Conservation (phyloP, 2,888 invertebrate genomes). For the Sthenelais limicola region DNA sequence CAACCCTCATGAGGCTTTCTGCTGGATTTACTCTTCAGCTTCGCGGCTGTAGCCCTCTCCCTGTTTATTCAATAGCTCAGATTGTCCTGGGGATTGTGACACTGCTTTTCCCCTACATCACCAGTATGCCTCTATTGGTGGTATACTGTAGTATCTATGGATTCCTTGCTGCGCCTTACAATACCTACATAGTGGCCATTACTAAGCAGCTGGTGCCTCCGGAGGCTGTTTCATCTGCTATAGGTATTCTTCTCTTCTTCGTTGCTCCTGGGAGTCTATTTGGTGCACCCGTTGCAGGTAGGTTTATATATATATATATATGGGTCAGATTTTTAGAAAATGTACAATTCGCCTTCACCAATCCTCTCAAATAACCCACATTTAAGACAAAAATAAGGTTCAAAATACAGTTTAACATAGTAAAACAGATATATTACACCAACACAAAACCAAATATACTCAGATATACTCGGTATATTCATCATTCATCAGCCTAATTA, state of each 20-base stretch:
- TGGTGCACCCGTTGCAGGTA: conserved; percentile 15
- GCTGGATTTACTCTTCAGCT: neutral
- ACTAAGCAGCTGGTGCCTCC: neutral
- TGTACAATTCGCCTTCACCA: too few species aligned
- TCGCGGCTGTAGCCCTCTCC: neutral
- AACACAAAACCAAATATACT: too few species aligned
- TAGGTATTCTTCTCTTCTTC: conserved; percentile 6
- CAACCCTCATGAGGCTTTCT: neutral
- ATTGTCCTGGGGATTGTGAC: neutral
- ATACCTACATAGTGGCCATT: neutral
- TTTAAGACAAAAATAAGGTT: too few species aligned
- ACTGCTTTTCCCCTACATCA: neutral
- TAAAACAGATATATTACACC: too few species aligned
- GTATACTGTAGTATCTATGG: neutral
- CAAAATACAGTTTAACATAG: too few species aligned
- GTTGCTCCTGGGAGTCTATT: neutral
- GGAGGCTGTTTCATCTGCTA: neutral
- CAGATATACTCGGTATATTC: too few species aligned
- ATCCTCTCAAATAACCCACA: too few species aligned
- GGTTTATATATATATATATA: neutral
- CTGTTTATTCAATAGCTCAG: neutral
- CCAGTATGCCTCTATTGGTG: conserved; percentile 10
- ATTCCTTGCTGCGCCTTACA: neutral
- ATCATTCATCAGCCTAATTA: too few species aligned
- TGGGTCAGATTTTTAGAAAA: too few species aligned